Conservation (phyloP, 2,797 vertebrate genomes). For the Miichthys miiuy region DNA sequence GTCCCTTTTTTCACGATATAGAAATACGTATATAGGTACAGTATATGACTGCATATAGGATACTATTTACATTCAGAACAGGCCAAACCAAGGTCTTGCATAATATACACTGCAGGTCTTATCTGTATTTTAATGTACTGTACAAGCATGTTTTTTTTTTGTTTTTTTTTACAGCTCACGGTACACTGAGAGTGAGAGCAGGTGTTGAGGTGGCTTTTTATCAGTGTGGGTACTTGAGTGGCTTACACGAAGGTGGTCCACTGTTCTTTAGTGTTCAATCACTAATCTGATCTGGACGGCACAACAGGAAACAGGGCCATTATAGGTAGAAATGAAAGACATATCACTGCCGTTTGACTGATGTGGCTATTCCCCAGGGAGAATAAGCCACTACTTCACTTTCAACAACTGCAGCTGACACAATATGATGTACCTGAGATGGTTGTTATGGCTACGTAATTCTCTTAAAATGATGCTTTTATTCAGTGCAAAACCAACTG, state of each 20-base stretch:
- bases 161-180: constrained; percentile 20
- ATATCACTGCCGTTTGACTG: constrained; percentile 82
- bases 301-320: constrained; percentile 81
- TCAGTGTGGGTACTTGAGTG: constrained; percentile 65
- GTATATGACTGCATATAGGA: neutral
- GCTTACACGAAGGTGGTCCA: constrained; percentile 72
- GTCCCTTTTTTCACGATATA: neutral
- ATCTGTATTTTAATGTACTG: neutral
- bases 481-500: constrained; percentile 76
- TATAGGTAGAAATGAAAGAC: constrained; percentile 83
- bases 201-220: constrained; percentile 62
- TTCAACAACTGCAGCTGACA: constrained; percentile 81
- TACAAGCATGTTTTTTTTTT: constrained; percentile 39
- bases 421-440: constrained; percentile 69
- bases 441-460: constrained; percentile 84
- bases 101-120: neutral
- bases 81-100: neutral
- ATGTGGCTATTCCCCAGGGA: constrained; percentile 82
- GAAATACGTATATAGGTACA: neutral
- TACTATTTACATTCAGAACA: constrained; percentile 24
- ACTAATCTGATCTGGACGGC: constrained; percentile 82
- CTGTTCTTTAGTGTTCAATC: constrained; percentile 80
- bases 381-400: constrained; percentile 85
- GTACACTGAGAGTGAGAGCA: constrained; percentile 51
- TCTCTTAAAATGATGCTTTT: constrained; percentile 82